Conservation (phyloP, 2,797 vertebrate genomes). For the Octomys mimax region DNA sequence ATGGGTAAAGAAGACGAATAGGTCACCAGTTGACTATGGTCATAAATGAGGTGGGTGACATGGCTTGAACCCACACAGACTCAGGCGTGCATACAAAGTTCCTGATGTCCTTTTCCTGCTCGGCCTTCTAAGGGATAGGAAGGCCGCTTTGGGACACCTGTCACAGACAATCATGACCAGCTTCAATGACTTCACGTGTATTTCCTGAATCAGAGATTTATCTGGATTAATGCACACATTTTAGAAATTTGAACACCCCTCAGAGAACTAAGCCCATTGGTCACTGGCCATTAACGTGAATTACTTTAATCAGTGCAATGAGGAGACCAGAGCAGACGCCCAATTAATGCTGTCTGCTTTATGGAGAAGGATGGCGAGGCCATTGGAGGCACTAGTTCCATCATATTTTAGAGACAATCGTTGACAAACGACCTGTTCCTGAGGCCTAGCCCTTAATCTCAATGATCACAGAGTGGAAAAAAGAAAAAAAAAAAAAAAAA, state of each 20-base stretch:
- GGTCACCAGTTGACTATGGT: not conserved
- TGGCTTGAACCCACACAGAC: not conserved
- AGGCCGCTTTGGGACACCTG: not conserved
- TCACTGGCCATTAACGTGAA: slow-evolving; percentile 53
- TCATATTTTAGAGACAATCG: not conserved
- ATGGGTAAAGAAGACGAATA: not conserved
- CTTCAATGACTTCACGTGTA: not conserved
- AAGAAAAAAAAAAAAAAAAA: not conserved
- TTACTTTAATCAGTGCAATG: slow-evolving; percentile 52
- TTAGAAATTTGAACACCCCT: slow-evolving; percentile 17
- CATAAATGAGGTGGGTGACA: rapidly evolving
- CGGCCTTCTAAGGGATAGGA: not conserved
- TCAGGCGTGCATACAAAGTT: rapidly evolving
- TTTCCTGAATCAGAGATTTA: slow-evolving; percentile 18
- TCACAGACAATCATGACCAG: not conserved
- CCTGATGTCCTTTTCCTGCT: not conserved
- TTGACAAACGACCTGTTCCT: not conserved
- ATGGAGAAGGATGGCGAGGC: not conserved
- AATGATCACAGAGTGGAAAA: not conserved
- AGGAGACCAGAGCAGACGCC: slow-evolving; percentile 50
- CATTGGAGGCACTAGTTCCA: not conserved
- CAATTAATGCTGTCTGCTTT: slow-evolving; percentile 50
- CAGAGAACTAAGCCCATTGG: slow-evolving; percentile 39
- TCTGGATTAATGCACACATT: slow-evolving; percentile 45
- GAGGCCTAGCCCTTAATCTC: not conserved